Percentiles rank a stretch among this genome's conserved stretches.
These are phyloP conservation scores for Drosophila melanica DNA, from an alignment of 1,140 invertebrate species.

Conservation along the genomic window DNA sequence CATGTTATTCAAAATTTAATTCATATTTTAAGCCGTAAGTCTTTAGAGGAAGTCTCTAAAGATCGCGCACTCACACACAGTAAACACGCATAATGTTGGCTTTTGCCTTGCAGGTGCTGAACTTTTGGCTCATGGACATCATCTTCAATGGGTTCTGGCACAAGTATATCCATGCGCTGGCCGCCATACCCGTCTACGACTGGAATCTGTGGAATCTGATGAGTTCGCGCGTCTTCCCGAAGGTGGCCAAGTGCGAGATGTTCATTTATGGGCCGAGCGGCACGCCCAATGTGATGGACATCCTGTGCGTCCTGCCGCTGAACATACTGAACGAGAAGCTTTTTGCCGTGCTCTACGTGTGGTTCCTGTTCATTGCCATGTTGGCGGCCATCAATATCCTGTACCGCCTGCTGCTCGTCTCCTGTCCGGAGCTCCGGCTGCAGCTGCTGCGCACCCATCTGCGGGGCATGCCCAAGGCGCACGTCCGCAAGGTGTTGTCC, in stretches of 20 bases:
- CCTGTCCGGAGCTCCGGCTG: constrained; percentile 63
- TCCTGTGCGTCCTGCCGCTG: constrained; percentile 89
- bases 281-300: constrained; percentile 86
- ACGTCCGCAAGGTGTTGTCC: constrained; percentile 56
- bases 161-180: constrained; percentile 88
- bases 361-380: constrained; percentile 89
- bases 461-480: constrained; percentile 55
- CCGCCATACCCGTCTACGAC: constrained; percentile 84
- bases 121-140: constrained; percentile 87
- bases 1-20: too few relatives aligned
- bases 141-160: constrained; percentile 91
- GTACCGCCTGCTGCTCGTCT: constrained; percentile 84
- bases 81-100: too few relatives aligned
- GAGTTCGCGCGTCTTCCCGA: constrained; percentile 88
- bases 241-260: constrained; percentile 91
- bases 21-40: too few relatives aligned
- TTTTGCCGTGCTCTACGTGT: constrained; percentile 91
- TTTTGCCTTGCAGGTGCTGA: constrained; percentile 84
- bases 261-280: constrained; percentile 88
- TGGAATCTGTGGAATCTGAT: constrained; percentile 85
- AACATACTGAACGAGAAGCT: constrained; percentile 93
- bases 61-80: too few relatives aligned
- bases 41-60: too few relatives aligned
- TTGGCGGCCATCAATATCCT: constrained; percentile 87
- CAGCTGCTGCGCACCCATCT: constrained; percentile 85